These are phyloP conservation scores for Proterorhinus semilunaris DNA, from an alignment of 2,113 vertebrate species.

Conservation along the genomic window DNA sequence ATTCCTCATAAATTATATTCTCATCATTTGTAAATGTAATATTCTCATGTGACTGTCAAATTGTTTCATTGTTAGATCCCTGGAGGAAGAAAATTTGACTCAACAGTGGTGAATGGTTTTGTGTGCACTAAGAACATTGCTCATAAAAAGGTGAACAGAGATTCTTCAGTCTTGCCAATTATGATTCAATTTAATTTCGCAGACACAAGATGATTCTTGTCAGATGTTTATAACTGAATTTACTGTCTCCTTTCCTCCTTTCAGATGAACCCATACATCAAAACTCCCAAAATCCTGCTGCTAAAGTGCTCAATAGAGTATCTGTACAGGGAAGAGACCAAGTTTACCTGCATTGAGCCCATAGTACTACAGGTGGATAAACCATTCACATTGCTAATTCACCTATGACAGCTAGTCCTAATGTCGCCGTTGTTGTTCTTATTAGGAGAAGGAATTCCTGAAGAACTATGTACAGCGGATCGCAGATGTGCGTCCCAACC, in stretches of 20 bases:
- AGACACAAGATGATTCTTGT: not conserved
- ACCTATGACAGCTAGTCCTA: not conserved
- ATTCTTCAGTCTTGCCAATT: not conserved
- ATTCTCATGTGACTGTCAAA: not conserved
- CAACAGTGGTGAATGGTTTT: slow-evolving; percentile 91
- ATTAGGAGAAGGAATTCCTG: slow-evolving; percentile 93
- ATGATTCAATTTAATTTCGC: not conserved
- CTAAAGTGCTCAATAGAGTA: slow-evolving; percentile 98
- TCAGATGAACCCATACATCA: slow-evolving; percentile 95
- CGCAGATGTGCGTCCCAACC: slow-evolving; percentile 91
- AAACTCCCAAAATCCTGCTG: slow-evolving; percentile 95
- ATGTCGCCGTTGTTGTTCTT: not conserved
- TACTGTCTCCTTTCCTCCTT: not conserved
- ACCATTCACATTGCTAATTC: not conserved
- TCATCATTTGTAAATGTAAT: not conserved
- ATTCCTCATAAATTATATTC: not conserved
- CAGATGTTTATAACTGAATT: not conserved
- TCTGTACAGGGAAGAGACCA: slow-evolving; percentile 96
- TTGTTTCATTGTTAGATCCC: slow-evolving; percentile 80
- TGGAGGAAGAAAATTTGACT: slow-evolving; percentile 97
- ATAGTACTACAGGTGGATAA: slow-evolving; percentile 91
- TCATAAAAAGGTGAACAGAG: slow-evolving; percentile 90
- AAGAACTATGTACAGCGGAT: slow-evolving; percentile 98
- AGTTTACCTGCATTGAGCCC: slow-evolving; percentile 97
- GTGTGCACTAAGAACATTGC: slow-evolving; percentile 97